Evolutionary conservation across 2,888 invertebrate genomes (phyloP), one percentile per base, ranked within the genome.

Genomic region (Mechanitis messenoides): DNA sequence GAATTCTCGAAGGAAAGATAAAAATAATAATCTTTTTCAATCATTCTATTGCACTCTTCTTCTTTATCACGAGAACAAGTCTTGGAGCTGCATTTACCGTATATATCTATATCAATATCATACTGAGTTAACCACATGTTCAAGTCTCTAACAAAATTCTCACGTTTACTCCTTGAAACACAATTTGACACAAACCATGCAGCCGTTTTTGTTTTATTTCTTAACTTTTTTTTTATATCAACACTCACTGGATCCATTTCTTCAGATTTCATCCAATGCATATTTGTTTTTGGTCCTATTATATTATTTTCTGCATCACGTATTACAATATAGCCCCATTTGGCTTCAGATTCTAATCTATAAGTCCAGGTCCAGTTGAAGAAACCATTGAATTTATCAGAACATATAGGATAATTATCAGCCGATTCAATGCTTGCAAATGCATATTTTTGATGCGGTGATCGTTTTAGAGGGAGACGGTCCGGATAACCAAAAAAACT

Each of bases 291-390:
- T 2, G 87, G 86, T 1, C 86, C 86, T 4, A 86, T 71, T 33
- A 81, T 66, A 0, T 71, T 69, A 0, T 74, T 72, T 0, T 78
- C 56, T 42, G 65, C 47, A 64, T 87, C 78, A 65, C 76, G 77
- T n/a, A 87, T 73, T 0, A 74, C 72, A 1, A 88, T 71, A 59
- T 84, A 87, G 0, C 81, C 81, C 85, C 84, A 86, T 54, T 69
- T 73, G 2, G 81, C 68, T 60, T 86, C 85, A 0, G 86, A 85
- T 55, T 80, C 77, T 9, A 84, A 63, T 69, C 68, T 78, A 50
- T 80, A 87, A 0, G 87, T 85, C 85, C 84, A 87, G 1, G 87
- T 86, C 87, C 85, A 87, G 50, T 87, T 87, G 61, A 87, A 87
- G 58, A 71, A 85, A 20, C 72, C 71, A 38, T 87, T 72, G 9